phyloP scores from a whole-genome alignment of 2,888 invertebrate species.

The Calameuta filiformis region DNA sequence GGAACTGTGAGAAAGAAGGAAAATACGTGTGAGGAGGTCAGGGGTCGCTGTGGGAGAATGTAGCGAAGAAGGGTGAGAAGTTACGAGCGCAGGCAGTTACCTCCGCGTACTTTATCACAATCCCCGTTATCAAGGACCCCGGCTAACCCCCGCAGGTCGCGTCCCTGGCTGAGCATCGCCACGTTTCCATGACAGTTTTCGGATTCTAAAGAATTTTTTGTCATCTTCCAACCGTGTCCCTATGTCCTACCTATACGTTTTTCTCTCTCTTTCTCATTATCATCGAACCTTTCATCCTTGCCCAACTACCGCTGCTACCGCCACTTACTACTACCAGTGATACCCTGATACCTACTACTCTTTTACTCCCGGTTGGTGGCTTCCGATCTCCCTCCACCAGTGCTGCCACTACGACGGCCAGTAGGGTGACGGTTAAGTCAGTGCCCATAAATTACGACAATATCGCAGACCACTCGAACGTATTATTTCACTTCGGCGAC shows the following conservation, averaged over 20 bases:
- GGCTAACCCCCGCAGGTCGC: neutral
- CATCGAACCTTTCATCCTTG: neutral
- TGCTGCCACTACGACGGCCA: neutral
- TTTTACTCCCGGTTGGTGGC: neutral
- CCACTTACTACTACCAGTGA: neutral
- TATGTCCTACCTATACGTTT: neutral
- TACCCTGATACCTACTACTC: neutral
- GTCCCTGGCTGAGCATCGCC: neutral
- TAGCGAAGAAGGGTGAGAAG: neutral
- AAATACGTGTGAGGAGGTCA: neutral
- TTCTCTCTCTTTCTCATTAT: neutral
- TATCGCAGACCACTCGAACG: conserved; percentile 26
- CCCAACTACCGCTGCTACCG: neutral
- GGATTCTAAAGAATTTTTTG: neutral
- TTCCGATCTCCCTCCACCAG: neutral
- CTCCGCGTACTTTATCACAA: neutral
- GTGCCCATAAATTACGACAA: conserved; percentile 36
- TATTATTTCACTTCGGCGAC: conserved; percentile 51
- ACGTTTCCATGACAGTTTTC: conserved; percentile 5
- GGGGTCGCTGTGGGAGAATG: neutral
- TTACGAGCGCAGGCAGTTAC: neutral
- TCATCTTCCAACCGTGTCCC: neutral
- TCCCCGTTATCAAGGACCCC: neutral
- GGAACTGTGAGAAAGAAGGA: neutral
- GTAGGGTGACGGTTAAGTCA: neutral